Evolutionary conservation across 2,797 vertebrate genomes (phyloP).

Genomic region (Poecilia picta): DNA sequence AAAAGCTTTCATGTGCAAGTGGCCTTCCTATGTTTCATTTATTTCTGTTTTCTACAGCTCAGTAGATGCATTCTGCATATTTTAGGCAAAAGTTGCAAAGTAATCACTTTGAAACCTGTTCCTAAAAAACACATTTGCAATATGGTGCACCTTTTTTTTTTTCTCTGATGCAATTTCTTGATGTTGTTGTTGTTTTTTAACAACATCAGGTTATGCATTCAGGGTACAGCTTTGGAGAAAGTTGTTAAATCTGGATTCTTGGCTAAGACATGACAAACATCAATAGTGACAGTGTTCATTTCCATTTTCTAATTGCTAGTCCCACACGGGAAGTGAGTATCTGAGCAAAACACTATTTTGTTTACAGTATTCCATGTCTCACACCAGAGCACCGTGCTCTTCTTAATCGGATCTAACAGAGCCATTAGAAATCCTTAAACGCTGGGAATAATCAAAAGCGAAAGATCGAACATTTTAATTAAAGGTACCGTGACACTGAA

Average conservation of each 20-base stretch:
- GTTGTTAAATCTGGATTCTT: slow-evolving; percentile 8
- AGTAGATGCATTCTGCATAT: slow-evolving; percentile 27
- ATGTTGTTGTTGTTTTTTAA: background rate
- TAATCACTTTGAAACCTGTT: slow-evolving; percentile 55
- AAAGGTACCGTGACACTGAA: slow-evolving; percentile 63
- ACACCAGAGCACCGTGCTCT: slow-evolving; percentile 19
- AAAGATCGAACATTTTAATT: slow-evolving; percentile 70
- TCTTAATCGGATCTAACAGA: slow-evolving; percentile 39
- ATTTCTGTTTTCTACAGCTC: slow-evolving; percentile 20
- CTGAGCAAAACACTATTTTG: background rate
- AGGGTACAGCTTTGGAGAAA: background rate
- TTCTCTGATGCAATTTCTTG: slow-evolving; percentile 32
- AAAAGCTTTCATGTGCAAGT: slow-evolving; percentile 48
- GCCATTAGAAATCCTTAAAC: slow-evolving; percentile 52
- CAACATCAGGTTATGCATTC: background rate
- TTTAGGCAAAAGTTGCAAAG: slow-evolving; percentile 27
- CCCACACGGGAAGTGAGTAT: background rate
- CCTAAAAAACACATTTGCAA: slow-evolving; percentile 64
- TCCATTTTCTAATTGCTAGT: slow-evolving; percentile 17
- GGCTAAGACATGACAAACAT: slow-evolving; percentile 6
- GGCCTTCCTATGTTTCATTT: slow-evolving; percentile 42
- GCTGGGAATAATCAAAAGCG: slow-evolving; percentile 65
- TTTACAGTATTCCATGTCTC: slow-evolving; percentile 10
- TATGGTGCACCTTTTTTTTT: slow-evolving; percentile 8
- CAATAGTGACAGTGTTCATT: background rate